phyloP scores from a whole-genome alignment of 1,140 invertebrate genomes.

The Papilio polytes region DNA sequence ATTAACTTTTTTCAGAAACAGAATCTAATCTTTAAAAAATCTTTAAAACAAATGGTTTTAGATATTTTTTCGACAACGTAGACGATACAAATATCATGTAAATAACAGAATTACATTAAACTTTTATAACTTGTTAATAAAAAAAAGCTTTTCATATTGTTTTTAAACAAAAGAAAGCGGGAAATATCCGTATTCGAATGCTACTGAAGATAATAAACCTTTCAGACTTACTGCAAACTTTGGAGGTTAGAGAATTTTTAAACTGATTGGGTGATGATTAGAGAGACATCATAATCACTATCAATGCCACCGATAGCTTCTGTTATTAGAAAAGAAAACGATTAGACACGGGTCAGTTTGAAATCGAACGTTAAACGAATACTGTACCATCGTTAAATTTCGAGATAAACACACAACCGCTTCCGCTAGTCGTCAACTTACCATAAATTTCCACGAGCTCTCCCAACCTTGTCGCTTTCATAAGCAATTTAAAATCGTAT shows the following conservation, averaged over 20 bases:
- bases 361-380: neutral
- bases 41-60: neutral
- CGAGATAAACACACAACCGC: slow-evolving; percentile 38
- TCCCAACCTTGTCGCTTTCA: slow-evolving; percentile 44
- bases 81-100: neutral
- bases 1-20: neutral
- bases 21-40: no score
- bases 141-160: neutral
- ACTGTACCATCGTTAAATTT: slow-evolving; percentile 32
- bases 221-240: no score
- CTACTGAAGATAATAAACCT: no score
- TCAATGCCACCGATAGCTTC: neutral
- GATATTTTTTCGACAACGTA: neutral
- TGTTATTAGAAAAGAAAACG: neutral
- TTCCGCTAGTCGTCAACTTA: slow-evolving; percentile 40
- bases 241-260: no score
- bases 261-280: neutral
- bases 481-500: slow-evolving; percentile 44
- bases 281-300: neutral
- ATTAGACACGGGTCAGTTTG: neutral
- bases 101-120: neutral
- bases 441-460: slow-evolving; percentile 46
- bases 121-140: neutral
- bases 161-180: no score
- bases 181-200: no score